Base-by-base conservation (phyloP, 64 coral and sea anemone genomes). In the Montipora efflorescens region DNA sequence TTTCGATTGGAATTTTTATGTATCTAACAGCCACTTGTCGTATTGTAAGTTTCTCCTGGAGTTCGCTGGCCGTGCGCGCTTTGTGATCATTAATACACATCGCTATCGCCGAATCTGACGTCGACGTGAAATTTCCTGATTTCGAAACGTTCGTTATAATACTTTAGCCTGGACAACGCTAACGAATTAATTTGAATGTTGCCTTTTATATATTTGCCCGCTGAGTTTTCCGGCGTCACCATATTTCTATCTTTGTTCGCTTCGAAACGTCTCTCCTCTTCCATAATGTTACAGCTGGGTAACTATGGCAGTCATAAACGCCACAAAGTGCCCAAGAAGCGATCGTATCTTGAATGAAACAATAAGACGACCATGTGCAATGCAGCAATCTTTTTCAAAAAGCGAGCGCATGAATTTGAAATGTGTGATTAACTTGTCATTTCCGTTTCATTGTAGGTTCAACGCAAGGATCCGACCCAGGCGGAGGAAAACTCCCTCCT, bases 201-300 rank as follows among this genome's bases (percentile, higher is more conserved):
- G 45, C 25, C 62, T 45, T 67, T 13, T 13, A 16, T 48, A 11
- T 9, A 12, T 78, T 50, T 22, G 7, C 64, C 66, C 8, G 82
- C 82, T 86, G 82, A 45, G 82, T 68, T 69, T 48, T 21, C 20
- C 47, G 43, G 82, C 82, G 82, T 72, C 82, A 70, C 47, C 47
- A 86, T 72, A 49, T 48, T 16, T 50, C 82, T 7, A 49, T 47
- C 66, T 72, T 82, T 2, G 20, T 23, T 45, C 1, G 10, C 73
- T 44, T 23, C 22, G 10, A n/a, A 44, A 72, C 69, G 14, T 11
- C 76, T 15, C 74, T 45, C 4, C 14, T 14, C 74, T 45, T 19
- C 11, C 5, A 71, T 21, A 21, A 76, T 10, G 14, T 14, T 21
- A 51, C 82, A 53, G 82, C 82, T 86, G 82, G 19, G 66, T 86